Evolutionary conservation across 1,140 invertebrate genomes (phyloP).

Genomic region (Dendrolimus kikuchii): DNA sequence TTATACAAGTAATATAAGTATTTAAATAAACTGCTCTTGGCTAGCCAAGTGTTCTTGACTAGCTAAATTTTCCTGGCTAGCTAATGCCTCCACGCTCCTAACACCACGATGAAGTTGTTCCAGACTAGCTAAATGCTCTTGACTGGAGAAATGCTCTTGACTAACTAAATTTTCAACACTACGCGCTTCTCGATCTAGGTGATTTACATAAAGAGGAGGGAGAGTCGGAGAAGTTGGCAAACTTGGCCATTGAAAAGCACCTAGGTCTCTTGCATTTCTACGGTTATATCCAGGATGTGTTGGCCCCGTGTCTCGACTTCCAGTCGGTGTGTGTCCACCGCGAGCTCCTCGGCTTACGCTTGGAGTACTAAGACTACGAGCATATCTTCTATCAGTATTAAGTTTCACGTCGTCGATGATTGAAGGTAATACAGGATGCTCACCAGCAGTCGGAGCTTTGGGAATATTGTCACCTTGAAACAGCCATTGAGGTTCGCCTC

Average conservation of each 20-base stretch:
- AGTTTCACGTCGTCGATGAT: constrained; percentile 12
- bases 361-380: constrained; percentile 10
- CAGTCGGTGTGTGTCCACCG: constrained; percentile 10
- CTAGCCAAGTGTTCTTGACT: constrained; percentile 7
- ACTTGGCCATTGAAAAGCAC: constrained; percentile 1
- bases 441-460: constrained; percentile 2
- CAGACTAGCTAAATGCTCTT: constrained; percentile 4
- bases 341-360: constrained; percentile 2
- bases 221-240: constrained; percentile 6
- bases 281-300: constrained; percentile 25
- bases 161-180: not conserved
- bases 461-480: constrained; percentile 4
- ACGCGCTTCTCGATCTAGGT: constrained; percentile 2
- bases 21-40: not conserved
- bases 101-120: constrained; percentile 6
- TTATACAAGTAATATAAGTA: not conserved
- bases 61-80: constrained; percentile 8
- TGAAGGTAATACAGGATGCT: constrained; percentile 5
- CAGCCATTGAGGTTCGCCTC: constrained; percentile 5
- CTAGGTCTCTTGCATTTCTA: constrained; percentile 27
- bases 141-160: not conserved
- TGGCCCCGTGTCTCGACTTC: constrained; percentile 15
- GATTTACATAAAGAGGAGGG: not conserved
- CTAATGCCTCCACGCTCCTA: constrained; percentile 11
- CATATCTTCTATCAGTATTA: constrained; percentile 16